A percentile compares a stretch with the other conserved stretches of the same genome.
These are phyloP conservation scores for Hippoglossus stenolepis DNA, from an alignment of 2,113 vertebrate species.

Conservation along the genomic window DNA sequence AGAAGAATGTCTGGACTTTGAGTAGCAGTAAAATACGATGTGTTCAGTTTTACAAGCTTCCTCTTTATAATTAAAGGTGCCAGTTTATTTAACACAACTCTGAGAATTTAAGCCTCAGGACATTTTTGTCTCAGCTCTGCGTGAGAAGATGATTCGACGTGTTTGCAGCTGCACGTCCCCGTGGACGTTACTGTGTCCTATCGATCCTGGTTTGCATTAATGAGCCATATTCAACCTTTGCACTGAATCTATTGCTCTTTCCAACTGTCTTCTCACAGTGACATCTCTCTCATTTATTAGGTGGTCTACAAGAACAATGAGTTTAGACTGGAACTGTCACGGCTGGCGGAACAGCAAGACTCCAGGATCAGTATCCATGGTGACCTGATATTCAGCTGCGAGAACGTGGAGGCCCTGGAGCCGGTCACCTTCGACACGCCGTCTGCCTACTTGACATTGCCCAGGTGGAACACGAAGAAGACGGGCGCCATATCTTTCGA, in stretches of 20 bases:
- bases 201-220: conserved; percentile 51
- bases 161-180: conserved; percentile 3
- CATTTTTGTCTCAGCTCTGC: conserved; percentile 6
- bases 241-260: conserved; percentile 26
- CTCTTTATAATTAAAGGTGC: conserved; percentile 30
- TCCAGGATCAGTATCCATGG: conserved; percentile 91
- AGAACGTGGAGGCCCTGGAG: conserved; percentile 90
- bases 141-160: conserved; percentile 31
- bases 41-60: background rate
- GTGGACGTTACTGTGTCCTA: conserved; percentile 23
- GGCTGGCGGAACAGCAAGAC: conserved; percentile 90
- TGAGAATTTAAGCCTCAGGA: conserved; percentile 26
- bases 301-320: conserved; percentile 98
- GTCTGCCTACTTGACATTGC: conserved; percentile 86
- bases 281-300: conserved; percentile 71
- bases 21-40: conserved; percentile 28
- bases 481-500: conserved; percentile 93
- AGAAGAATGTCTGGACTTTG: conserved; percentile 39
- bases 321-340: conserved; percentile 93
- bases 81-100: conserved; percentile 30
- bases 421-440: conserved; percentile 91
- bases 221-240: conserved; percentile 61
- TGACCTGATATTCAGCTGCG: conserved; percentile 91
- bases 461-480: conserved; percentile 89
- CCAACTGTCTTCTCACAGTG: conserved; percentile 49